A percentile compares a stretch with the other conserved stretches of the same genome.
Evolutionary conservation across 2,797 vertebrate genomes (phyloP).

Genomic region (Pithecia hirsuta): DNA sequence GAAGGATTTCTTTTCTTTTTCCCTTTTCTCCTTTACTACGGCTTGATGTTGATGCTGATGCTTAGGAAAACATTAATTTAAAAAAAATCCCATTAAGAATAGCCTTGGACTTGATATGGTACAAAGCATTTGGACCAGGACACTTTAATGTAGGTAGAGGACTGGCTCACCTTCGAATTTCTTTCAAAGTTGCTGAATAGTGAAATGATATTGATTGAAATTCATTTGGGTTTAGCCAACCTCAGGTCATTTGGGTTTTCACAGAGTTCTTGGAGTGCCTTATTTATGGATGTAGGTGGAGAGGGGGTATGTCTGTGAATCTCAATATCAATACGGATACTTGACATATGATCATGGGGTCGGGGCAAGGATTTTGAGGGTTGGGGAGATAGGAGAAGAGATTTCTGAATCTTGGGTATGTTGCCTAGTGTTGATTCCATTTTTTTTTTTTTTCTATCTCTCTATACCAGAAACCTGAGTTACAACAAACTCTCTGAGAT

Average conservation of each 20-base stretch:
- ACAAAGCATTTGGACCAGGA: not conserved
- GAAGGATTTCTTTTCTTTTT: not conserved
- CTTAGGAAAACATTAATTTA: not conserved
- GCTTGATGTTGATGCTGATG: not conserved
- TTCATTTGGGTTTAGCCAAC: not conserved
- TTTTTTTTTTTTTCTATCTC: constrained; percentile 62
- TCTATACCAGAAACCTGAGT: constrained; percentile 94
- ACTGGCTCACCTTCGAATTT: not conserved
- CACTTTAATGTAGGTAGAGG: not conserved
- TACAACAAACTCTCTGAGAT: constrained; percentile 93
- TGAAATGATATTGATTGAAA: not conserved
- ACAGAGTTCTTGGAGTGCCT: not conserved
- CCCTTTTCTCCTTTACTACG: not conserved
- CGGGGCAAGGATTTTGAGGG: not conserved
- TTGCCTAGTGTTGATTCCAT: not conserved
- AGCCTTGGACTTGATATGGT: not conserved
- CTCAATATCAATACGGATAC: not conserved
- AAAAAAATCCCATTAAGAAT: not conserved
- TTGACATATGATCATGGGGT: not conserved
- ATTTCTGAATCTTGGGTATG: not conserved
- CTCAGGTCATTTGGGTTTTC: not conserved
- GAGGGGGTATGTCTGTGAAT: not conserved
- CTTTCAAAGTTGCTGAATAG: not conserved
- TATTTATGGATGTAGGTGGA: not conserved
- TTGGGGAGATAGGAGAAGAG: not conserved